Conservation (phyloP, 1,140 invertebrate species). For the Vanessa atalanta region DNA sequence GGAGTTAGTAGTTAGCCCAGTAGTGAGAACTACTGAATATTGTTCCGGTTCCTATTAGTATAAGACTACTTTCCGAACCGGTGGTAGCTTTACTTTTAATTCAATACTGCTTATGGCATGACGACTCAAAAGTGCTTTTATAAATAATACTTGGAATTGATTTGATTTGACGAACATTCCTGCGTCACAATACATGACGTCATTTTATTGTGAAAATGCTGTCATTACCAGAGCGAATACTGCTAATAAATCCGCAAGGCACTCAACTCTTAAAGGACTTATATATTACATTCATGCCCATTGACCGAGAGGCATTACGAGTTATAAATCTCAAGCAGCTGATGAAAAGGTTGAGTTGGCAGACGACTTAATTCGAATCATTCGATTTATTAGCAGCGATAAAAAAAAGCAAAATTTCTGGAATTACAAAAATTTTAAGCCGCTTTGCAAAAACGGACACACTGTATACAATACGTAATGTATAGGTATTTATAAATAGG, state of each 20-base stretch:
- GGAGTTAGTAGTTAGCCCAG: too few species aligned
- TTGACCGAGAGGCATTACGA: not conserved
- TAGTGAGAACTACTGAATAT: too few species aligned
- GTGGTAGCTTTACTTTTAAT: too few species aligned
- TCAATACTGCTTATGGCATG: too few species aligned
- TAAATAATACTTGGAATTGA: too few species aligned
- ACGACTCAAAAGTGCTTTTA: too few species aligned
- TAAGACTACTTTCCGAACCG: too few species aligned
- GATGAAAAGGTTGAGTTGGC: not conserved
- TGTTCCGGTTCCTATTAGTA: too few species aligned
- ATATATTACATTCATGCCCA: constrained; percentile 2
- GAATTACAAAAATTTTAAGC: too few species aligned
- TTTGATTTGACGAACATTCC: not conserved
- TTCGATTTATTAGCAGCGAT: not conserved
- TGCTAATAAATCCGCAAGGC: not conserved
- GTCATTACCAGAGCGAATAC: not conserved
- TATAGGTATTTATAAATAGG: too few species aligned
- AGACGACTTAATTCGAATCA: not conserved
- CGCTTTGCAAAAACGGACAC: too few species aligned
- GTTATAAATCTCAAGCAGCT: not conserved
- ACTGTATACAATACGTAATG: too few species aligned
- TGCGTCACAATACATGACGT: not conserved
- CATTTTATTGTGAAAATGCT: not conserved
- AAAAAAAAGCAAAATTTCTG: not conserved
- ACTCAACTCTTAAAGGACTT: constrained; percentile 3